Evolutionary conservation across 2,797 vertebrate species (phyloP).

Genomic region (Fringilla coelebs): DNA sequence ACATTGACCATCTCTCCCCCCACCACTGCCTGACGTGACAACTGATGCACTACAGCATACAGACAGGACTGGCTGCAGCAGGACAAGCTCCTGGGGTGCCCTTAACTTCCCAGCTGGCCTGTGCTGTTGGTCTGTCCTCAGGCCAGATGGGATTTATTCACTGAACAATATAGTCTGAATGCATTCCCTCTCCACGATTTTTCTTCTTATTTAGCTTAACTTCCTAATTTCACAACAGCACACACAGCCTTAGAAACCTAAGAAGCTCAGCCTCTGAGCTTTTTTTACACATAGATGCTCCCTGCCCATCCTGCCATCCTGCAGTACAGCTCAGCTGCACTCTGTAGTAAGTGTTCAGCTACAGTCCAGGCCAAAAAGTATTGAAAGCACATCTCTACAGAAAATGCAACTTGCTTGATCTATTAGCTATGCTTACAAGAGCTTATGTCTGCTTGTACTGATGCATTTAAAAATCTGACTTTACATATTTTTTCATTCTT

Average conservation of each 20-base stretch:
- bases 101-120: neutral
- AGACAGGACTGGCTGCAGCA: neutral
- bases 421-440: neutral
- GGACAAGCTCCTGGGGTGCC: neutral
- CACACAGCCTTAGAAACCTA: neutral
- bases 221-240: neutral
- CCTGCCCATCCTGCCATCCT: neutral
- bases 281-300: fast-evolving
- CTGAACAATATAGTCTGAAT: neutral
- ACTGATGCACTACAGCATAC: neutral
- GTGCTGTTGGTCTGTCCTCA: neutral
- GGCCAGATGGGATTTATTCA: neutral
- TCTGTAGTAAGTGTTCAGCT: neutral
- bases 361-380: neutral
- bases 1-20: neutral
- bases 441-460: neutral
- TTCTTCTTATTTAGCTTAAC: neutral
- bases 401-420: neutral
- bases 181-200: neutral
- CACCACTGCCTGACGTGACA: neutral
- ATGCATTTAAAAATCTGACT: neutral
- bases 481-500: neutral
- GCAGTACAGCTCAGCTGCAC: neutral
- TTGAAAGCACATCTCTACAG: neutral
- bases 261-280: neutral